Conservation (phyloP, 2,797 vertebrate genomes). For the Gallinago nigripennis region DNA sequence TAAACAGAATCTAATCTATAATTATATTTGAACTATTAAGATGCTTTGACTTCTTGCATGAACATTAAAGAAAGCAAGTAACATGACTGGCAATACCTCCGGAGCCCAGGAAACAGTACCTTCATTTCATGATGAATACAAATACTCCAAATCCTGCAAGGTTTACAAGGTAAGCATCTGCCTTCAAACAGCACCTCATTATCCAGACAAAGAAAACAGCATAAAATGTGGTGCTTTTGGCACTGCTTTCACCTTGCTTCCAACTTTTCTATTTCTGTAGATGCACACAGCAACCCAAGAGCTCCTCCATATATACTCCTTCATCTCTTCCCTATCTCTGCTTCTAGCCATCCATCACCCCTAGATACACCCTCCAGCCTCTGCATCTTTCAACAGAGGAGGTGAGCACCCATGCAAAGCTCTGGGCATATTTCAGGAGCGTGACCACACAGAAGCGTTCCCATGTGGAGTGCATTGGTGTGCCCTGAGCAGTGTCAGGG, state of each 20-base stretch:
- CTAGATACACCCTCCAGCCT: not conserved
- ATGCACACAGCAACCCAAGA: not conserved
- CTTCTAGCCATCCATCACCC: not conserved
- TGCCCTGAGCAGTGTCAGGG: rapidly evolving
- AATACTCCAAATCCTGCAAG: not conserved
- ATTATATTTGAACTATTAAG: not conserved
- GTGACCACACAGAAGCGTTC: not conserved
- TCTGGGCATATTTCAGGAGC: not conserved
- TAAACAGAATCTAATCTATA: not conserved
- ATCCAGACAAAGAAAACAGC: not conserved
- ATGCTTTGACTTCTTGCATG: not conserved
- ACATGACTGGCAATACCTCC: not conserved
- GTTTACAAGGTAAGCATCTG: not conserved
- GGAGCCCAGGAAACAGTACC: not conserved
- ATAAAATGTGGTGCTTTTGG: not conserved
- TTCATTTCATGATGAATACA: not conserved
- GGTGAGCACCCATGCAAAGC: not conserved
- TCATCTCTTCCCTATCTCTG: not conserved
- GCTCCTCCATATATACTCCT: not conserved
- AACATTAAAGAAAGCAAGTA: not conserved
- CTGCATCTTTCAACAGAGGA: rapidly evolving
- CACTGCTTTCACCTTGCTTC: not conserved
- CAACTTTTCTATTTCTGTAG: not conserved
- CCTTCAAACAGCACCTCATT: not conserved
- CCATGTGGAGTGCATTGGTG: rapidly evolving